A percentile compares a stretch with the other conserved stretches of the same genome.
Evolutionary conservation across 2,888 invertebrate species (phyloP).

Genomic region (Maniola hyperantus): DNA sequence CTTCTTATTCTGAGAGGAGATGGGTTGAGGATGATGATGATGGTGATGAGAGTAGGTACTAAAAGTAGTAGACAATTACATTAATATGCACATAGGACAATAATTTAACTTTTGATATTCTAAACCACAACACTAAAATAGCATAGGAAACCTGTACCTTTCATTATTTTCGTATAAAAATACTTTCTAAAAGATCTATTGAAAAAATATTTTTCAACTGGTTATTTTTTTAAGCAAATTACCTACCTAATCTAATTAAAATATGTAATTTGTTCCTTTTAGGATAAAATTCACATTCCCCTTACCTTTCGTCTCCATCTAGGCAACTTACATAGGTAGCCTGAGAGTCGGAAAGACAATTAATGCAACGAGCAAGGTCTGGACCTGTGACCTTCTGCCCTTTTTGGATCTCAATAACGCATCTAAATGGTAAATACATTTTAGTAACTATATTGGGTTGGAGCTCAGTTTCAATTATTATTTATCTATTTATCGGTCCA

Average conservation of each 20-base stretch:
- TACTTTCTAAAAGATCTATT: not conserved
- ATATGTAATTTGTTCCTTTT: not conserved
- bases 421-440: too few relatives aligned
- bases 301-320: not conserved
- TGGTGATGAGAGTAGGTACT: too few relatives aligned
- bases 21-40: too few relatives aligned
- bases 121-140: too few relatives aligned
- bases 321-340: not conserved
- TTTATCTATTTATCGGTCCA: not conserved
- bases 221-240: not conserved
- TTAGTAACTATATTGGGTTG: not conserved
- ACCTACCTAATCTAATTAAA: too few relatives aligned
- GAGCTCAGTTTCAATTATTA: not conserved
- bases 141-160: not conserved
- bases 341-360: not conserved
- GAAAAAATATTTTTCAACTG: not conserved
- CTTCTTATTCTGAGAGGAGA: too few relatives aligned
- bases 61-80: too few relatives aligned
- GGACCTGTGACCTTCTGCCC: not conserved
- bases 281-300: not conserved
- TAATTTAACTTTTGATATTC: not conserved
- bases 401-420: not conserved
- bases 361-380: not conserved
- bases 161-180: not conserved
- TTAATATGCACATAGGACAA: conserved; percentile 4